Conservation (phyloP, 2,888 invertebrate species). For the Himalopsyche tibetana region DNA sequence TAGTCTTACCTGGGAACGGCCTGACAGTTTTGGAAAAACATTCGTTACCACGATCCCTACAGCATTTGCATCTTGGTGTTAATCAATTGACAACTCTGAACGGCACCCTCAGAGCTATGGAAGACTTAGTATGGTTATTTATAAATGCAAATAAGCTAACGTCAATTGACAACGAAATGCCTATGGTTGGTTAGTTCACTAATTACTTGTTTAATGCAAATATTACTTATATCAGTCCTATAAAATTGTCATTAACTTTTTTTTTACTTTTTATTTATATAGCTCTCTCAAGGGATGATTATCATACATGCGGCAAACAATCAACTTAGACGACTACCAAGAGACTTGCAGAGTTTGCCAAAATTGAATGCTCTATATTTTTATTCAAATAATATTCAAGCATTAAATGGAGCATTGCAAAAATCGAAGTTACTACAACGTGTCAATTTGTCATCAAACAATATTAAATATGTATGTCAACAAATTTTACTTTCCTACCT, state of each 20-base stretch:
- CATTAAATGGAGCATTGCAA: conserved; percentile 84
- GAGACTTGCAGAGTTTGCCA: conserved; percentile 82
- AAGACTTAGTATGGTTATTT: conserved; percentile 86
- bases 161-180: conserved; percentile 86
- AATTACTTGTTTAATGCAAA: conserved; percentile 51
- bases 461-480: conserved; percentile 82
- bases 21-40: conserved; percentile 84
- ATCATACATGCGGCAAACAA: conserved; percentile 87
- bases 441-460: conserved; percentile 84
- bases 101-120: conserved; percentile 85
- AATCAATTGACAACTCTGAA: conserved; percentile 85
- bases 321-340: conserved; percentile 82
- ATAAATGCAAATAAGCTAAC: conserved; percentile 86
- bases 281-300: conserved; percentile 71
- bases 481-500: too few relatives aligned
- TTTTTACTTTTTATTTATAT: conserved; percentile 44
- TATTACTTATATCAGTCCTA: neutral
- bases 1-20: conserved; percentile 86
- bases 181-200: conserved; percentile 75
- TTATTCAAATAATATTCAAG: conserved; percentile 83
- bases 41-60: conserved; percentile 82
- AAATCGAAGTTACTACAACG: conserved; percentile 82
- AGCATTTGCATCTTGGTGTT: conserved; percentile 84
- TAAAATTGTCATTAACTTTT: neutral
- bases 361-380: conserved; percentile 84